A percentile compares a stretch with the other conserved stretches of the same genome.
Conservation (phyloP, 2,888 invertebrate species). For the Osedax frankpressi region DNA sequence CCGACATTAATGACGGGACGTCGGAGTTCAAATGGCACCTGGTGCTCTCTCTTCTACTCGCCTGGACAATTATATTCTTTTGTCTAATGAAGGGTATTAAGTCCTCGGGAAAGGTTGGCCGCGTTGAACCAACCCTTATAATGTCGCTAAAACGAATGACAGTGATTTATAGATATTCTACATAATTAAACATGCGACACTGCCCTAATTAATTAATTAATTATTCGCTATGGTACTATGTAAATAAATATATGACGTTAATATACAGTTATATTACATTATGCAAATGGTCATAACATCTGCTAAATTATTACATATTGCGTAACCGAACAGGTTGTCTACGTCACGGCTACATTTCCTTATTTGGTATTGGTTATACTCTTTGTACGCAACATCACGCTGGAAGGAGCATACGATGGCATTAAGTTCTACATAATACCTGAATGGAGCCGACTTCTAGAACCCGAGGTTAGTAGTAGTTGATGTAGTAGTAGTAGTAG, state of each 20-base stretch:
- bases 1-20: conserved; percentile 32
- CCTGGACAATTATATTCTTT: conserved; percentile 40
- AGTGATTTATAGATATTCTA: too few relatives aligned
- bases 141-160: too few relatives aligned
- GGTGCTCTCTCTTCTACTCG: conserved; percentile 34
- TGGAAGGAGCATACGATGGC: conserved; percentile 34
- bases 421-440: conserved; percentile 40
- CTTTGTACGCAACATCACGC: conserved; percentile 33
- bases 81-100: conserved; percentile 41
- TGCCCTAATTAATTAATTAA: too few relatives aligned
- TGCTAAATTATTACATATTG: not conserved
- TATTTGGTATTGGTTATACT: conserved; percentile 37
- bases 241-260: too few relatives aligned
- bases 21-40: conserved; percentile 35
- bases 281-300: too few relatives aligned
- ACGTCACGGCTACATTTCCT: conserved; percentile 40
- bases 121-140: not conserved
- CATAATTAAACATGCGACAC: too few relatives aligned
- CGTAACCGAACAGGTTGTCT: conserved; percentile 41
- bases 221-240: too few relatives aligned
- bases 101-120: conserved; percentile 36
- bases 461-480: conserved; percentile 4
- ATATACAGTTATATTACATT: too few relatives aligned
- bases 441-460: conserved; percentile 16
- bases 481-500: conserved; percentile 18